These are phyloP conservation scores for Corythoichthys intestinalis DNA, from an alignment of 2,113 vertebrate genomes.

Conservation along the genomic window DNA sequence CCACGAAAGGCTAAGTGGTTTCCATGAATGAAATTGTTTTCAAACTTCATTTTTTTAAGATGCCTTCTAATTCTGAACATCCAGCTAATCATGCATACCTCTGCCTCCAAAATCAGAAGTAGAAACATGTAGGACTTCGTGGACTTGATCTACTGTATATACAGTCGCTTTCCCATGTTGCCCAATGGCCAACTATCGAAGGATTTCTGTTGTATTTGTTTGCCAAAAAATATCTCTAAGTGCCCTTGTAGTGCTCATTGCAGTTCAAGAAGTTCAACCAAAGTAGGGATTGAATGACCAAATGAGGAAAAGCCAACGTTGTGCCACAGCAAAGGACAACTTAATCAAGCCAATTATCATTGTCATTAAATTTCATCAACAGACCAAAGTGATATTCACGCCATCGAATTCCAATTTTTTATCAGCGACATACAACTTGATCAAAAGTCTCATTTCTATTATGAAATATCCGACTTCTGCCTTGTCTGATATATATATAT, in stretches of 20 bases:
- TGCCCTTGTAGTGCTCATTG: slow-evolving; percentile 39
- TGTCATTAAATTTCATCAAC: slow-evolving; percentile 20
- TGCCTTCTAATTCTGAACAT: slow-evolving; percentile 23
- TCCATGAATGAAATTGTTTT: slow-evolving; percentile 33
- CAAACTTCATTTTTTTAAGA: slow-evolving; percentile 25
- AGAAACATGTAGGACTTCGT: slow-evolving; percentile 32
- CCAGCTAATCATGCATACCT: slow-evolving; percentile 20
- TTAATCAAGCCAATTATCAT: neutral
- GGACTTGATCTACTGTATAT: slow-evolving; percentile 26
- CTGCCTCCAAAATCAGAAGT: slow-evolving; percentile 7
- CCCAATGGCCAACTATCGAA: slow-evolving; percentile 21
- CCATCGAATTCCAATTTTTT: neutral
- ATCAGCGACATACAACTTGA: too few relatives aligned
- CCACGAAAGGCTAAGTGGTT: slow-evolving; percentile 18
- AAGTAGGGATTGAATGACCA: slow-evolving; percentile 56
- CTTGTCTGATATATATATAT: slow-evolving; percentile 23
- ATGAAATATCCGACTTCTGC: slow-evolving; percentile 8
- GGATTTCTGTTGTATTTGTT: slow-evolving; percentile 37
- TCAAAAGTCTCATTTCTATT: neutral
- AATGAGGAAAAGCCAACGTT: slow-evolving; percentile 26
- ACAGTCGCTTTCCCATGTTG: slow-evolving; percentile 10
- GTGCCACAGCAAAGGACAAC: neutral
- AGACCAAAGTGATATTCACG: slow-evolving; percentile 2
- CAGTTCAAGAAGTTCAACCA: slow-evolving; percentile 51
- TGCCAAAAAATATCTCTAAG: slow-evolving; percentile 50